Evolutionary conservation across 2,888 invertebrate genomes (phyloP).

Genomic region (Trichopoda pennipes): DNA sequence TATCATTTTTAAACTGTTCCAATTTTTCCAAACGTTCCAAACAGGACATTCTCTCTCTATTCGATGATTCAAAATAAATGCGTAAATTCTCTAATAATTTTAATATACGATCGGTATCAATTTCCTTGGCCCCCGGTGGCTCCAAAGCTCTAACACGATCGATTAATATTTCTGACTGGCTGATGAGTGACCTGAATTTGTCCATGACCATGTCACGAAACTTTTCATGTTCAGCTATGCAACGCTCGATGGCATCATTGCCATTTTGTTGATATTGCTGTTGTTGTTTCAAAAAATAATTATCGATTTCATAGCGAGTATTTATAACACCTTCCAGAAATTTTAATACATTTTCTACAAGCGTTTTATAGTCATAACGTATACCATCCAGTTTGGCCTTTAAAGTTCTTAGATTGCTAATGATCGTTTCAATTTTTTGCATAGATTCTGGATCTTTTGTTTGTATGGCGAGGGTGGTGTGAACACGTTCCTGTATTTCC

Average conservation of each 20-base stretch:
- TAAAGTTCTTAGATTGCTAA: constrained; percentile 85
- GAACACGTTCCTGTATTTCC: constrained; percentile 86
- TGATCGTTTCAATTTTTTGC: constrained; percentile 84
- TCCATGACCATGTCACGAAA: constrained; percentile 85
- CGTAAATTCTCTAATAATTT: constrained; percentile 84
- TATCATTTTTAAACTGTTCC: constrained; percentile 86
- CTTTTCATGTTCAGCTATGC: constrained; percentile 85
- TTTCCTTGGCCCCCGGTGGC: constrained; percentile 85
- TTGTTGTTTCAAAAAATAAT: constrained; percentile 81
- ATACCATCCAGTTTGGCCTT: constrained; percentile 86
- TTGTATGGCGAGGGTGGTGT: constrained; percentile 85
- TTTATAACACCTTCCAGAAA: constrained; percentile 86
- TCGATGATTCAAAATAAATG: constrained; percentile 85
- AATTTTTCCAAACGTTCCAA: constrained; percentile 87
- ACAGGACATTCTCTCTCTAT: constrained; percentile 83
- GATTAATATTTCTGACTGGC: constrained; percentile 86
- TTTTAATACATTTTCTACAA: constrained; percentile 86
- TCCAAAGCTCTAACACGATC: constrained; percentile 87
- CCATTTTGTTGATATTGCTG: constrained; percentile 72
- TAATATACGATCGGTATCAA: constrained; percentile 86
- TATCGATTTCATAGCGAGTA: constrained; percentile 84
- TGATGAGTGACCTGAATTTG: constrained; percentile 85
- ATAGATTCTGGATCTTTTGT: constrained; percentile 83
- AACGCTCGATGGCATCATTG: constrained; percentile 82
- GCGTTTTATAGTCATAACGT: constrained; percentile 86